These are phyloP conservation scores for Drosophila phalerata DNA, from an alignment of 2,888 invertebrate species.

Conservation along the genomic window DNA sequence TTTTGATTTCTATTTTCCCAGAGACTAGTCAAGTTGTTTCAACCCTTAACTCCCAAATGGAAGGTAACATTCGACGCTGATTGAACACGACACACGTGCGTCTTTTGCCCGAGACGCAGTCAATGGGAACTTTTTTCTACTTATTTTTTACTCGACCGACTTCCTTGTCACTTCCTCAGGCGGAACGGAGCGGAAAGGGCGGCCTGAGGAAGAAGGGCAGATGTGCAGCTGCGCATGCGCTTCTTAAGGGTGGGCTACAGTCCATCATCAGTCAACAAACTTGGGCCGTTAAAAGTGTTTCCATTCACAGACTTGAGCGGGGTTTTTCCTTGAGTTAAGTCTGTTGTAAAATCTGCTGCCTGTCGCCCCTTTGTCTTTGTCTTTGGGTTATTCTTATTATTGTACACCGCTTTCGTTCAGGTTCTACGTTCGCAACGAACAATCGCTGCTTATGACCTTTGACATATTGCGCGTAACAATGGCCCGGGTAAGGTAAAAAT, in stretches of 20 bases:
- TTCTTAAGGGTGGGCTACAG: conserved; percentile 64
- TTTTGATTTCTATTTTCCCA: conserved; percentile 65
- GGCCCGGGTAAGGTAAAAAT: conserved; percentile 46
- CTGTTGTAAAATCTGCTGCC: conserved; percentile 49
- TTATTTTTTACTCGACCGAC: conserved; percentile 15
- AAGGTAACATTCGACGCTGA: conserved; percentile 44
- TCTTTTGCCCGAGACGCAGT: conserved; percentile 35
- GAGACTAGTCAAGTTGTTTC: neutral
- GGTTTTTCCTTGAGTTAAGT: conserved; percentile 47
- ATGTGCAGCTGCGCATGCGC: conserved; percentile 73
- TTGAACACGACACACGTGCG: conserved; percentile 62
- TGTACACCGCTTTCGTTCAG: conserved; percentile 35
- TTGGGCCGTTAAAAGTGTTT: conserved; percentile 32
- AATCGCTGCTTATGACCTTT: conserved; percentile 73
- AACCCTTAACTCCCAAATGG: conserved; percentile 1
- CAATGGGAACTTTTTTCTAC: conserved; percentile 59
- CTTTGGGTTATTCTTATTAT: conserved; percentile 44
- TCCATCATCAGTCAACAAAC: conserved; percentile 32
- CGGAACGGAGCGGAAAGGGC: conserved; percentile 53
- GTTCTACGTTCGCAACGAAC: conserved; percentile 48
- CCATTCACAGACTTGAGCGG: conserved; percentile 43
- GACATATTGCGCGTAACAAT: conserved; percentile 71
- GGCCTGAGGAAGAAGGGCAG: conserved; percentile 10
- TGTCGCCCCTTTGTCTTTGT: conserved; percentile 47
- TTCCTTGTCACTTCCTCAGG: conserved; percentile 59